Conservation (phyloP, 2,888 invertebrate species). For the Cinara cedri region DNA sequence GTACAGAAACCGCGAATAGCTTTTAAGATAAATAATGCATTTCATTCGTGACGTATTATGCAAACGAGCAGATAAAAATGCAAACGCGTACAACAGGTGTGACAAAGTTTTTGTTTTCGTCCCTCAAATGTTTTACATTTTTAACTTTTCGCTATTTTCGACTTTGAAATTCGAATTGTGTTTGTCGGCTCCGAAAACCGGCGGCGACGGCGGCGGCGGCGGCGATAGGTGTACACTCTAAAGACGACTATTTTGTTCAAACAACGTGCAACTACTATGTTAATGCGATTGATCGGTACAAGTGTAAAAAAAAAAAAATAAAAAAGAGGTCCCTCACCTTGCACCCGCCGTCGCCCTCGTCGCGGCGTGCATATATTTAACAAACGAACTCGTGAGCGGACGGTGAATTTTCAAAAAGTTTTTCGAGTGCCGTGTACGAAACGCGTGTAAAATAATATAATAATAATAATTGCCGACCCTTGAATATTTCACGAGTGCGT, state of each 20-base stretch:
- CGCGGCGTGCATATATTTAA: constrained; percentile 44
- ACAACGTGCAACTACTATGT: constrained; percentile 29
- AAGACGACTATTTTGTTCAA: constrained; percentile 10
- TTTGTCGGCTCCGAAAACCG: background rate
- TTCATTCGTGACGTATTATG: background rate
- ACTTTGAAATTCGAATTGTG: background rate
- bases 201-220: no score
- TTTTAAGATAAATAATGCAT: background rate
- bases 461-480: constrained; percentile 14
- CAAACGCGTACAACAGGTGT: background rate
- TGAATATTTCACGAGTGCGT: constrained; percentile 14
- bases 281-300: constrained; percentile 43
- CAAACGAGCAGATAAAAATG: background rate
- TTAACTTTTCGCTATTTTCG: background rate
- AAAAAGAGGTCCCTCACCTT: constrained; percentile 26
- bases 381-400: background rate
- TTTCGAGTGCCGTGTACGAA: constrained; percentile 36
- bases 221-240: no score
- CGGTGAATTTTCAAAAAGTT: constrained; percentile 37
- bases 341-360: background rate
- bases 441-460: constrained; percentile 46
- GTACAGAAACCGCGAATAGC: no score
- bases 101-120: no score
- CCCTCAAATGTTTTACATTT: background rate
- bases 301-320: constrained; percentile 2